Evolutionary conservation across 1,140 invertebrate species (phyloP), one percentile per base, ranked within the genome.

Genomic region (Ceratina calcarata): DNA sequence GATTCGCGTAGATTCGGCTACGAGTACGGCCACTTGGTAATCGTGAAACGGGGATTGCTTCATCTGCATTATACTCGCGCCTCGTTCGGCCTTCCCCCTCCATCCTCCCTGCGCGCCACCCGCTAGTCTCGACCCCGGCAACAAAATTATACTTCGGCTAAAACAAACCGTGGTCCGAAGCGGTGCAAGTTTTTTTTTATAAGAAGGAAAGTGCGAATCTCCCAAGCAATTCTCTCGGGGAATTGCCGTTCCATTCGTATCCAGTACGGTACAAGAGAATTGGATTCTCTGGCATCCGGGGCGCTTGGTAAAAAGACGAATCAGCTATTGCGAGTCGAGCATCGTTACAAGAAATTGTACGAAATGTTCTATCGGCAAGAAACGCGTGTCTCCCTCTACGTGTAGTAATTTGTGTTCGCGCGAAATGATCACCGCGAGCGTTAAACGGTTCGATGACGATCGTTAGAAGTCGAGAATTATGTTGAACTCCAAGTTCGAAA

Each of bases 291-390:
- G 24, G 24, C 51, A 57, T 69, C 55, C 27, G 27, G 67, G 53
- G 6, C 51, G 49, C 67, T 1, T 4, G 13, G 16, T 55, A 69
- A 69, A 69, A 69, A 69, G 67, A 55, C 67, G 67, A 69, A 55
- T 69, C 67, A 37, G 32, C 53, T 69, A 69, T 69, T 55, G 67
- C 32, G 51, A 57, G 24, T 53, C 67, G 51, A 20, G 51, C 22
- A 69, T 69, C 67, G 27, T 32, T 32, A 3, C 67, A 69, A 69
- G 67, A 69, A 69, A 69, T 32, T 69, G 24, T 18, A 27, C 12
- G 51, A 32, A 55, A 57, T 22, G 66, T 68, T 27, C 66, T 8
- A 6, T 32, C 45, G 15, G 22, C 12, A 16, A 32, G 16, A 18
- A 18, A 16, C 24, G 67, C 24, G 24, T n/a, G n/a, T n/a, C n/a